Conservation (phyloP, 2,888 invertebrate species). For the Agapetus fuscipes region DNA sequence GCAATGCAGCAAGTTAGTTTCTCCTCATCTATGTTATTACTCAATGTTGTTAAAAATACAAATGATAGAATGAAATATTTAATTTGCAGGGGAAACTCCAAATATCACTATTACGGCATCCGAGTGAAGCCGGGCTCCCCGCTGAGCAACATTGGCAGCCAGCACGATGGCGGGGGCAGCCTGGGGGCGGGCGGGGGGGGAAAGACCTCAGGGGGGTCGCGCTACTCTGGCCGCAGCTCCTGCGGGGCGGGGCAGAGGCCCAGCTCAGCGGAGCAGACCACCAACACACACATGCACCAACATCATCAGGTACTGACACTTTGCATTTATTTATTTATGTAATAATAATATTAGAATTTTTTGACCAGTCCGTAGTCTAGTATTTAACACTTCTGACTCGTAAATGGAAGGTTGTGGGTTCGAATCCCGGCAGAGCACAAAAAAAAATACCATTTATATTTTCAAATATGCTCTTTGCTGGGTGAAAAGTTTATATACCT, state of each 20-base stretch:
- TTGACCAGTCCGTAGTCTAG: not conserved
- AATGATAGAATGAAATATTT: too few species aligned
- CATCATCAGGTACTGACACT: constrained; percentile 32
- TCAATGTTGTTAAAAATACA: too few species aligned
- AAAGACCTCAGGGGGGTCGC: not conserved
- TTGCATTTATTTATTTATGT: constrained; percentile 1
- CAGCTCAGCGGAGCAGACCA: constrained; percentile 12
- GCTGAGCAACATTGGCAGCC: constrained; percentile 38
- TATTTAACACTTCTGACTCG: too few species aligned
- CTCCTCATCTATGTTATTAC: too few species aligned
- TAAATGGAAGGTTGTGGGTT: too few species aligned
- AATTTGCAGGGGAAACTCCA: constrained; percentile 81
- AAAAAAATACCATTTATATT: too few species aligned
- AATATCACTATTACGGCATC: constrained; percentile 99
- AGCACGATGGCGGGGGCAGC: constrained; percentile 15
- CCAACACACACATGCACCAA: constrained; percentile 27
- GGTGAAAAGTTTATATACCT: too few species aligned
- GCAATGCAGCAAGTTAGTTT: too few species aligned
- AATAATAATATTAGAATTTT: too few species aligned
- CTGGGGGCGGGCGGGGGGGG: constrained; percentile 17
- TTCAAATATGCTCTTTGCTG: too few species aligned
- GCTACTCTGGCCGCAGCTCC: constrained; percentile 4
- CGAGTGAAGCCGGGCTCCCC: constrained; percentile 84
- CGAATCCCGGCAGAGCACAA: too few species aligned
- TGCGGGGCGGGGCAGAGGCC: constrained; percentile 3